Evolutionary conservation across 2,888 invertebrate genomes (phyloP).

Genomic region (Ptilodon capucinus): DNA sequence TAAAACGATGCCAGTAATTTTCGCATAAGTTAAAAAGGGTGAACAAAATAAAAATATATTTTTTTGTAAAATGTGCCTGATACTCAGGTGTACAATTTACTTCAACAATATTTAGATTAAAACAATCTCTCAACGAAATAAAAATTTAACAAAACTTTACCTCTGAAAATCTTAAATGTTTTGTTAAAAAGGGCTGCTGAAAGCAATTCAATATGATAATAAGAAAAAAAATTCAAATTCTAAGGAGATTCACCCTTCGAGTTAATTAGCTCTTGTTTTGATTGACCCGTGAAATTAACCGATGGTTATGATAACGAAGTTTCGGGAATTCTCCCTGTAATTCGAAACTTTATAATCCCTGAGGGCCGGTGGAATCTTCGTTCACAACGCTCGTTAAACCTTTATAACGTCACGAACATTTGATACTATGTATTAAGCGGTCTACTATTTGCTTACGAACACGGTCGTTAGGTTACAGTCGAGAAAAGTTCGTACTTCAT

Average conservation of each 20-base stretch:
- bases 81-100: no score
- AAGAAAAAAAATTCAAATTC: neutral
- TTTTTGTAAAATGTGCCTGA: no score
- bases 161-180: neutral
- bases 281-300: constrained; percentile 1
- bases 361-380: no score
- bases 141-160: neutral
- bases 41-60: no score
- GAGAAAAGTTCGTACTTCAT: no score
- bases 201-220: neutral
- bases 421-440: neutral
- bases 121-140: neutral
- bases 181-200: neutral
- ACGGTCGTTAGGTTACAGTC: no score
- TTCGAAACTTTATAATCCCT: neutral
- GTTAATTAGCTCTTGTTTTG: constrained; percentile 8
- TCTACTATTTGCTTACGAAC: neutral
- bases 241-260: neutral
- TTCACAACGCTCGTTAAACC: neutral
- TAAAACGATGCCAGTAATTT: no score
- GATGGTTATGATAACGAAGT: neutral
- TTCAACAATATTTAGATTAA: no score
- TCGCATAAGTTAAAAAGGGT: no score
- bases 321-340: neutral
- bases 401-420: neutral